A percentile compares a stretch with the other conserved stretches of the same genome.
Evolutionary conservation across 2,888 invertebrate genomes (phyloP).

Genomic region (Sthenelais limicola): DNA sequence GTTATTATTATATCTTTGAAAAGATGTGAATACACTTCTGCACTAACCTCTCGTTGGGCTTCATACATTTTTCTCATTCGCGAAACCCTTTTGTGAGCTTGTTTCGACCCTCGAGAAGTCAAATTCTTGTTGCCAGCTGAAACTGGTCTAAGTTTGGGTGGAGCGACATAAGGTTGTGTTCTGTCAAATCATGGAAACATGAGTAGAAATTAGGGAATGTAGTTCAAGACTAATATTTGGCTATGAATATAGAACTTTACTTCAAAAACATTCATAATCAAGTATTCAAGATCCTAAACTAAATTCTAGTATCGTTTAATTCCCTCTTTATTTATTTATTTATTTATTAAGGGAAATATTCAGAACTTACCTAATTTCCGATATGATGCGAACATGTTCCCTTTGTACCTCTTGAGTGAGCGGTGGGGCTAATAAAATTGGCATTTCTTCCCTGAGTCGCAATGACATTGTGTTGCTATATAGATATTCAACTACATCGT

Average conservation of each 20-base stretch:
- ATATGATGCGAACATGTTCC: conserved; percentile 66
- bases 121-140: conserved; percentile 13
- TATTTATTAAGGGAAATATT: too few species aligned
- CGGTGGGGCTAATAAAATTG: conserved; percentile 63
- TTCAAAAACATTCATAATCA: too few species aligned
- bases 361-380: conserved; percentile 61
- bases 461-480: conserved; percentile 64
- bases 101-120: conserved; percentile 58
- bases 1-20: too few species aligned
- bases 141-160: conserved; percentile 12
- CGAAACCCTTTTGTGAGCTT: conserved; percentile 61
- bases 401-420: conserved; percentile 67
- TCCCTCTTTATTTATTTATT: too few species aligned
- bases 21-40: too few species aligned
- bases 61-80: conserved; percentile 57
- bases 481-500: conserved; percentile 69
- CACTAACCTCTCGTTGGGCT: conserved; percentile 31
- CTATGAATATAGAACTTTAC: too few species aligned
- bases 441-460: conserved; percentile 61
- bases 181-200: too few species aligned
- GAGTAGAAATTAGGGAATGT: too few species aligned
- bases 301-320: too few species aligned
- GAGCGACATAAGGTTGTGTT: background rate
- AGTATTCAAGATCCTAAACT: too few species aligned
- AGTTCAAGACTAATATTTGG: too few species aligned